These are phyloP conservation scores for Choloepus hoffmanni DNA, from an alignment of 2,113 vertebrate species.

Conservation along the genomic window DNA sequence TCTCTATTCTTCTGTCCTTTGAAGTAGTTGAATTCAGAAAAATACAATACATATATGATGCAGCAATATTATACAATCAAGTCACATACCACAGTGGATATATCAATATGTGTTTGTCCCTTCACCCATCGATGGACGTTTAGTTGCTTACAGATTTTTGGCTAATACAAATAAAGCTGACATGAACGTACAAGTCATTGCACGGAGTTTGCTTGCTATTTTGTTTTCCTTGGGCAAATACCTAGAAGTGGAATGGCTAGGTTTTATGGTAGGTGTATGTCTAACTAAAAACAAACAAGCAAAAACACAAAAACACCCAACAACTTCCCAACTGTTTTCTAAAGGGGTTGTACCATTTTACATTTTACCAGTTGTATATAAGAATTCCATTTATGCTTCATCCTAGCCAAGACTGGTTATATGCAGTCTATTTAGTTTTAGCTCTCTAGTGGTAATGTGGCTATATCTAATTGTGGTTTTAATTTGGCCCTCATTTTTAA, in stretches of 20 bases:
- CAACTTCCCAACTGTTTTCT: background rate
- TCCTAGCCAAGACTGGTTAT: background rate
- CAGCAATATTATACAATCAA: background rate
- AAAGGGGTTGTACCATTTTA: background rate
- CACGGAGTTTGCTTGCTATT: background rate
- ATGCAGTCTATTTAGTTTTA: conserved; percentile 13
- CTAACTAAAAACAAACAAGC: background rate
- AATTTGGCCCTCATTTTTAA: background rate
- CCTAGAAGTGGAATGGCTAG: background rate
- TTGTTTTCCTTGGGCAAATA: background rate
- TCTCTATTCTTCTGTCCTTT: background rate
- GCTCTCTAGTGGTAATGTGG: background rate
- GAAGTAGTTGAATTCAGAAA: background rate
- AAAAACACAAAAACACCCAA: background rate
- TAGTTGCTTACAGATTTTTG: background rate
- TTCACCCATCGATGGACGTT: background rate
- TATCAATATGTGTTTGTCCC: background rate
- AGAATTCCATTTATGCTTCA: background rate
- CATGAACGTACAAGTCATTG: background rate
- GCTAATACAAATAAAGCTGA: background rate
- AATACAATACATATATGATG: background rate
- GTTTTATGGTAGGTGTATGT: background rate
- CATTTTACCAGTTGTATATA: background rate
- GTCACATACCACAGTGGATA: background rate
- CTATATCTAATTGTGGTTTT: background rate